These are phyloP conservation scores for Paracyclopina nana DNA, from an alignment of 1,140 invertebrate species.

Conservation along the genomic window DNA sequence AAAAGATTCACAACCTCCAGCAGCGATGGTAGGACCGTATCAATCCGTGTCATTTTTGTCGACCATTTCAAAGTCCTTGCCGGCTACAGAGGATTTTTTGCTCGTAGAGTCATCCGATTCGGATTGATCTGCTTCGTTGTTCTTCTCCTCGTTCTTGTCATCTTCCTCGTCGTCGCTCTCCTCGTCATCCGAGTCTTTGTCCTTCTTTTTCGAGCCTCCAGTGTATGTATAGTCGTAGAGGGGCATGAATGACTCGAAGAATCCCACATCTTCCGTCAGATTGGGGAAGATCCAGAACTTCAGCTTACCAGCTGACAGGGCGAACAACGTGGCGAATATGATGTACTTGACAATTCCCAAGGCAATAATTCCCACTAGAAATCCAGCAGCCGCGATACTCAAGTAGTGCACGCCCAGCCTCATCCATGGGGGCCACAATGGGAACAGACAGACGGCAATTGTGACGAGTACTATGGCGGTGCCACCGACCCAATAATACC, in stretches of 20 bases:
- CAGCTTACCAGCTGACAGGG: slow-evolving; percentile 64
- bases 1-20: no score
- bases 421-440: slow-evolving; percentile 83
- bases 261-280: slow-evolving; percentile 93
- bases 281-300: slow-evolving; percentile 95
- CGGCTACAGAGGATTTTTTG: slow-evolving; percentile 8
- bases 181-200: slow-evolving; percentile 12
- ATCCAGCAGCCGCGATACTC: slow-evolving; percentile 75
- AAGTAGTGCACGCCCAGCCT: slow-evolving; percentile 86
- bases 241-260: slow-evolving; percentile 96
- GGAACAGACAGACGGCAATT: slow-evolving; percentile 90
- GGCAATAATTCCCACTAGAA: slow-evolving; percentile 76
- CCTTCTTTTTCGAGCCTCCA: slow-evolving; percentile 8
- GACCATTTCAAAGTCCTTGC: slow-evolving; percentile 13
- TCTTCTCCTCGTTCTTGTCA: slow-evolving; percentile 1
- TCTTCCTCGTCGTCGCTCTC: slow-evolving; percentile 10
- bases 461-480: slow-evolving; percentile 66
- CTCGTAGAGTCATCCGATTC: slow-evolving; percentile 11
- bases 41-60: slow-evolving; percentile 12
- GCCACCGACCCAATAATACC: slow-evolving; percentile 90
- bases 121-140: background rate
- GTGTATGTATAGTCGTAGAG: slow-evolving; percentile 44
- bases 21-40: no score
- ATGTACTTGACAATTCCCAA: slow-evolving; percentile 70
- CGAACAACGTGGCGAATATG: slow-evolving; percentile 78